Evolutionary conservation across 2,113 vertebrate genomes (phyloP).

Genomic region (Odobenus rosmarus): DNA sequence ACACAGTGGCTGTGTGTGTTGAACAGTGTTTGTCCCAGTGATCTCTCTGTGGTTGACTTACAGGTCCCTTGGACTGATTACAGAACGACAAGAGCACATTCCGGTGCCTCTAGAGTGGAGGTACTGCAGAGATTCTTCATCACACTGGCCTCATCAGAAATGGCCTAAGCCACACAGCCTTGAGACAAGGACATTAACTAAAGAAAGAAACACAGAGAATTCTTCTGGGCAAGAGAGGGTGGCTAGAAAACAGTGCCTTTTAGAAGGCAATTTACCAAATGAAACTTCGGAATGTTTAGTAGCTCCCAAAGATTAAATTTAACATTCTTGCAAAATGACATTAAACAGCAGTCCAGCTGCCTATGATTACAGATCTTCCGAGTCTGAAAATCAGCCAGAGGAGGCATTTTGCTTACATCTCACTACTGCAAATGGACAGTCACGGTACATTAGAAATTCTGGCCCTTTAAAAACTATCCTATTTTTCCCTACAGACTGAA

Average conservation of each 20-base stretch:
- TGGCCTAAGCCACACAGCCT: neutral
- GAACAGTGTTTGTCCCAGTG: neutral
- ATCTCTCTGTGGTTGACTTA: neutral
- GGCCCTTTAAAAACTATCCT: neutral
- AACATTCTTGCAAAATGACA: neutral
- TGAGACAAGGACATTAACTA: neutral
- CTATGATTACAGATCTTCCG: neutral
- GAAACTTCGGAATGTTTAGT: neutral
- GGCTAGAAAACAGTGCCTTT: neutral
- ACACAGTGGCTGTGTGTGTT: neutral
- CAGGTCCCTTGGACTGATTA: neutral
- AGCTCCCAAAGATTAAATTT: neutral
- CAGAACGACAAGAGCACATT: neutral
- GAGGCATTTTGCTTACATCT: neutral
- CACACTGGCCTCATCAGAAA: neutral
- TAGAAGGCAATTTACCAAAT: neutral
- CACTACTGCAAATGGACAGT: neutral
- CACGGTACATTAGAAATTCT: neutral
- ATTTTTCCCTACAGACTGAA: slow-evolving; percentile 2
- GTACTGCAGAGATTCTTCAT: neutral
- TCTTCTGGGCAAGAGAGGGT: neutral
- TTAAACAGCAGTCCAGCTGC: slow-evolving; percentile 30
- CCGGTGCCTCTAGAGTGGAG: neutral
- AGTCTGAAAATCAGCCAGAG: neutral
- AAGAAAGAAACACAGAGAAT: slow-evolving; percentile 5